Evolutionary conservation across 2,888 invertebrate genomes (phyloP), one percentile per base, ranked within the genome.

Genomic region (Andrena chrysosceles): DNA sequence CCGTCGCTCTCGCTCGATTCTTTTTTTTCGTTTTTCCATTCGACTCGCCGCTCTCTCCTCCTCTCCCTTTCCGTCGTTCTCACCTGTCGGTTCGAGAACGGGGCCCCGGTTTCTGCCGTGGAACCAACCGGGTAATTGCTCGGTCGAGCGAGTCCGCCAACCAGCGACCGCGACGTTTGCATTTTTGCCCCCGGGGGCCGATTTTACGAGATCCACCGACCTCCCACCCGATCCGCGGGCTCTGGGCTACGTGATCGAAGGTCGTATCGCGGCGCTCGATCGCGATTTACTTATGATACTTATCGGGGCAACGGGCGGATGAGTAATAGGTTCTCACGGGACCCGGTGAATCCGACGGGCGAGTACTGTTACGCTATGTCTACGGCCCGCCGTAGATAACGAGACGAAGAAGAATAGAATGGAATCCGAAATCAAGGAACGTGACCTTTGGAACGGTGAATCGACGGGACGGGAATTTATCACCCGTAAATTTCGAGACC

Each of bases 231-330:
- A 62, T 23, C 29, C 59, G 54, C 20, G 10, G 26, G 23, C 49
- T 64, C 70, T 35, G 35, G 63, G 48, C 67, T 72, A 68, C 73
- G 83, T 73, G 88, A 88, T 88, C 89, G 85, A 74, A 81, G 81
- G 77, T 86, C 83, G 67, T 85, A 83, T 89, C 85, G 75, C 70
- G 73, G 54, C 48, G 63, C 73, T 80, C 82, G 83, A 90, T 91
- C 91, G 88, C 89, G 90, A 90, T 91, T 91, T 90, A 89, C 90
- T 89, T 90, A 84, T 85, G 91, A 90, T 91, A 87, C 89, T 90
- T 89, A 89, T 89, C 88, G 70, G 26, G 16, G 68, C 10, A 31
- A 73, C 20, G 8, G 10, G 54, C 75, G 76, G 82, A 83, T 83
- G 84, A 84, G 83, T 79, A 83, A 83, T 83, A 72, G 79, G 78